Base-by-base conservation (phyloP, 2,888 invertebrate species). In the Gymnocheta viridis region DNA sequence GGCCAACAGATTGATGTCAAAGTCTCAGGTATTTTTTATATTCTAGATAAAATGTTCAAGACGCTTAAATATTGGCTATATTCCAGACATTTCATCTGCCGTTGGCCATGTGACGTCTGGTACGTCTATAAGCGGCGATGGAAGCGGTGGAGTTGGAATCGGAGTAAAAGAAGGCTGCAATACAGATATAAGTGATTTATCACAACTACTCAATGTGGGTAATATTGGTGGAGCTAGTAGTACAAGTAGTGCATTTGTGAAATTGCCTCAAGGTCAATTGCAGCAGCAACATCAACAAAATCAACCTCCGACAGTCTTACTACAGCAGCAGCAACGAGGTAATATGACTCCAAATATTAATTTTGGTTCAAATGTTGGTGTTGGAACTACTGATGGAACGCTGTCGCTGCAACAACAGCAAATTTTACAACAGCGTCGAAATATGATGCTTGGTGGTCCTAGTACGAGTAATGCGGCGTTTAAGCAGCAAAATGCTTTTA, bases 1-100 rank as follows among this genome's bases (percentile, higher is more conserved):
- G 92, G 95, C 93, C 96, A 96, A 89, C 96, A 96, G 92, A 94
- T 96, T 87, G 93, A 95, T 86, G 91, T 95, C 86, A 93, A 93
- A 88, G 94, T 87, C 79, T 87, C 88, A 87, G 89, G 89, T 89
- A 84, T n/a, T 22, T 60, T 49, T 14, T 72, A 2, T 4, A 7
- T 47, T 7, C 17, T 17, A 17, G n/a, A 44, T n/a, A 44, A n/a
- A 44, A 3, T 44, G n/a, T 14, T 6, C 19, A 47, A 32, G 32
- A 2, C 0, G n/a, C 17, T 32, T 17, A 56, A n/a, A 49, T 24
- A 22, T 22, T 22, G 12, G n/a, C 12, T 12, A 24, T 32, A 29
- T 14, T 38, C 9, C 67, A 90, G 90, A 91, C 86, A 88, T 89
- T 86, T 86, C 87, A 73, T 87, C 88, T 78, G 88, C 87, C 85